A percentile compares a stretch with the other conserved stretches of the same genome.
Conservation (phyloP, 2,113 vertebrate species). For the Bos indicus region DNA sequence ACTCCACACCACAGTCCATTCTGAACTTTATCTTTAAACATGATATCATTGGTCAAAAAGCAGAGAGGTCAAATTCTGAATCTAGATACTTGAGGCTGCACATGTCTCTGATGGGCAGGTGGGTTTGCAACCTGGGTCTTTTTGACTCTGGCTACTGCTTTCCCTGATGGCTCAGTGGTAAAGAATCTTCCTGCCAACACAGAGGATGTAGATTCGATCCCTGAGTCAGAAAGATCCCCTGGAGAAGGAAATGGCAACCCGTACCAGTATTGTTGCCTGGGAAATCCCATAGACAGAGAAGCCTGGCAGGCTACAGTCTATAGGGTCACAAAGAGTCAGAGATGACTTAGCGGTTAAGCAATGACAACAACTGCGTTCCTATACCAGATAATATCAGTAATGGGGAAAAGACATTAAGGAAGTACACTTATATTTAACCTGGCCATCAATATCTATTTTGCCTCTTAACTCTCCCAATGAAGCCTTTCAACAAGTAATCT, state of each 20-base stretch:
- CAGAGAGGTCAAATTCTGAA: neutral
- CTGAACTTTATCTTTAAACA: neutral
- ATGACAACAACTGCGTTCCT: neutral
- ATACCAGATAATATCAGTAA: neutral
- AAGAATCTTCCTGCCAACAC: neutral
- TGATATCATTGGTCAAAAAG: neutral
- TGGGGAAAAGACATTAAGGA: neutral
- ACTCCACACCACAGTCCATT: neutral
- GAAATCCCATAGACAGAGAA: neutral
- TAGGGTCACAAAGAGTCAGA: neutral
- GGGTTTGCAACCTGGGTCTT: neutral
- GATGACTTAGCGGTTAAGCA: neutral
- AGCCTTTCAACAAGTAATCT: neutral
- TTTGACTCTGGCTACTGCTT: neutral
- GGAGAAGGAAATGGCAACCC: neutral
- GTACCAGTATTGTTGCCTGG: neutral
- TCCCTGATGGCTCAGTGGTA: neutral
- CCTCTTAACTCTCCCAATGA: neutral
- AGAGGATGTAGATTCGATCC: neutral
- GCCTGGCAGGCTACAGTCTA: neutral
- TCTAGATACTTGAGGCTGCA: neutral
- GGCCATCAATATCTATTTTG: neutral
- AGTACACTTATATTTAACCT: neutral
- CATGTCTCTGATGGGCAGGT: neutral
- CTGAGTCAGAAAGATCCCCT: neutral